Percentiles rank a stretch among this genome's conserved stretches.
Evolutionary conservation across 2,113 vertebrate species (phyloP).

Genomic region (Todiramphus saurophagus): DNA sequence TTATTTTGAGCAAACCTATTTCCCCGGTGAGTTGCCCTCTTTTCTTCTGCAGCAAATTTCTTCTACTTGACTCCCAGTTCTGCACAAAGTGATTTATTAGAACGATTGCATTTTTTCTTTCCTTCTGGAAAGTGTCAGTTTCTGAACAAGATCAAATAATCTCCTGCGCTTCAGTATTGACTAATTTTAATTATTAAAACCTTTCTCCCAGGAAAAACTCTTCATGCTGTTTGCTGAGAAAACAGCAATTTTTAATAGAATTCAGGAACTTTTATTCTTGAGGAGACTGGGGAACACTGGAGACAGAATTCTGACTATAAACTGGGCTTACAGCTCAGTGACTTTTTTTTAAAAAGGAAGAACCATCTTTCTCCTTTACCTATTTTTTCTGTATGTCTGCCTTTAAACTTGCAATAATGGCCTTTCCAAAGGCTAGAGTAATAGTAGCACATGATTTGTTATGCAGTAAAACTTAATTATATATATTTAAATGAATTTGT

Average conservation of each 20-base stretch:
- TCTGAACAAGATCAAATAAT: slow-evolving; percentile 73
- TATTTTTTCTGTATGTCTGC: not conserved
- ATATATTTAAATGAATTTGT: not conserved
- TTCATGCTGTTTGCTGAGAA: slow-evolving; percentile 65
- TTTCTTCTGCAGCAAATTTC: slow-evolving; percentile 62
- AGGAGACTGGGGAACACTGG: slow-evolving; percentile 41
- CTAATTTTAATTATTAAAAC: slow-evolving; percentile 80
- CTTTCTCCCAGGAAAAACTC: slow-evolving; percentile 64
- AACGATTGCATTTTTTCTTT: slow-evolving; percentile 50
- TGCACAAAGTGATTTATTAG: slow-evolving; percentile 69
- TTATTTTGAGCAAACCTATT: slow-evolving; percentile 55
- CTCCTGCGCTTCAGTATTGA: slow-evolving; percentile 58
- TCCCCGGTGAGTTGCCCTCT: slow-evolving; percentile 52
- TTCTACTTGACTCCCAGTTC: slow-evolving; percentile 64
- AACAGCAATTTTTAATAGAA: slow-evolving; percentile 64
- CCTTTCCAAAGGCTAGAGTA: not conserved
- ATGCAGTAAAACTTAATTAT: not conserved
- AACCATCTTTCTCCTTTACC: not conserved
- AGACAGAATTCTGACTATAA: slow-evolving; percentile 44
- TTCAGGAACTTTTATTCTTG: slow-evolving; percentile 58
- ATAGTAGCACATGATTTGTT: not conserved
- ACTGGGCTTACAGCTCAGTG: not conserved
- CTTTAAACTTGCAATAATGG: not conserved
- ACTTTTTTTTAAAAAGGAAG: not conserved
- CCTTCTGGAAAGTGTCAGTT: slow-evolving; percentile 66